Evolutionary conservation across 2,888 invertebrate species (phyloP), one percentile per base, ranked within the genome.

Genomic region (Meiosimyza platycephala): DNA sequence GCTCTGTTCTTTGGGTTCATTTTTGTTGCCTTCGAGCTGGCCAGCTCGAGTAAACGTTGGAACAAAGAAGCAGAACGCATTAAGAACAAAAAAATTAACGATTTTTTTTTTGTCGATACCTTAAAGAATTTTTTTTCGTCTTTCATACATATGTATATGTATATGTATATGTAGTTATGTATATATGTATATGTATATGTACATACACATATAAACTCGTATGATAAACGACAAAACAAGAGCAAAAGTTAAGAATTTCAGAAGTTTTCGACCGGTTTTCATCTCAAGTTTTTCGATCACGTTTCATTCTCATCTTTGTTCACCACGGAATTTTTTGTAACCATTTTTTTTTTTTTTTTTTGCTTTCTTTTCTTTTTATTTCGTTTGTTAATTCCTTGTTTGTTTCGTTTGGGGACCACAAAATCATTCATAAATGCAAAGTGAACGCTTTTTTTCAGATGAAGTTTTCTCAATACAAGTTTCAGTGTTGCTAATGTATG

Each of bases 221-320:
- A n/a, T 28, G 22, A 18, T 13, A 18, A 18, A 59, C 59, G 22
- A n/a, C 59, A n/a, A 59, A 69, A 59, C 59, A 71, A 71, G 55
- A 71, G 52, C 62, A 71, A 63, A 60, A 54, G 52, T 54, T 33
- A 40, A 63, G 50, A 65, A 54, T 33, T 66, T 22, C 15, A 55
- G 66, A 66, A 40, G 40, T 52, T 66, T 52, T 40, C n/a, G 47
- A 54, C 66, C 54, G 66, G 66, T 66, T 66, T 66, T 66, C 33
- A 40, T 54, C 66, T 54, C n/a, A 54, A 54, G n/a, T 66, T 65
- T 63, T 66, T 66, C 40, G 28, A 54, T 66, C 28, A 65, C 33
- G 28, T 65, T 65, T 65, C 52, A 65, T 65, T 47, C 15, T 66
- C 51, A 28, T 33, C 16, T 22, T 54, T 66, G 22, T 66, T 66